Evolutionary conservation across 2,888 invertebrate species (phyloP).

Genomic region (Tenodera sinensis): DNA sequence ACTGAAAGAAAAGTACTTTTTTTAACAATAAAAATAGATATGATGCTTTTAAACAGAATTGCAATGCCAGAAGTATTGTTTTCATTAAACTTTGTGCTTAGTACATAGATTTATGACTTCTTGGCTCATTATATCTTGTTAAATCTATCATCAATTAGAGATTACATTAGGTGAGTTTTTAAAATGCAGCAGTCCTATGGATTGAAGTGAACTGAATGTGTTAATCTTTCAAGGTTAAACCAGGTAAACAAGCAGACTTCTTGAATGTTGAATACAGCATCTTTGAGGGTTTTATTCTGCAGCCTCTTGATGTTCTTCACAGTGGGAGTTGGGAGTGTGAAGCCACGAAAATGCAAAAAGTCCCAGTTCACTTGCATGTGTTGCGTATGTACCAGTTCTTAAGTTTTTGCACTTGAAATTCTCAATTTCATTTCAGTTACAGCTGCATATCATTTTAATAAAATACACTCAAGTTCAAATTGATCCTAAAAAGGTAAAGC

Average conservation of each 20-base stretch:
- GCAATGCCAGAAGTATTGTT: too few relatives aligned
- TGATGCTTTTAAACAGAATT: too few relatives aligned
- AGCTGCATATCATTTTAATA: background rate
- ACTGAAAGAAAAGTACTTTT: too few relatives aligned
- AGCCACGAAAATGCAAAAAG: constrained; percentile 34
- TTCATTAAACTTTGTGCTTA: too few relatives aligned
- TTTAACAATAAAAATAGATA: too few relatives aligned
- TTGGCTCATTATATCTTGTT: too few relatives aligned
- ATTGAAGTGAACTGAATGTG: constrained; percentile 18
- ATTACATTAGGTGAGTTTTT: background rate
- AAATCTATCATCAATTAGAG: too few relatives aligned
- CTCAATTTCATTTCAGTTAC: background rate
- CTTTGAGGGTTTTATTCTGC: constrained; percentile 47
- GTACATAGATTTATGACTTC: too few relatives aligned
- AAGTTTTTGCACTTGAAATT: background rate
- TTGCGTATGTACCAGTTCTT: background rate
- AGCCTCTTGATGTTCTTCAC: constrained; percentile 40
- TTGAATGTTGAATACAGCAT: constrained; percentile 42
- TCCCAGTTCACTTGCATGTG: background rate
- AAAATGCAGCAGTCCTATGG: background rate
- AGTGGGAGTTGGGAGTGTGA: constrained; percentile 38
- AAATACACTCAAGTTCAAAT: background rate
- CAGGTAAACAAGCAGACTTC: constrained; percentile 24
- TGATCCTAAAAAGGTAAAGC: background rate
- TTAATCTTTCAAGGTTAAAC: background rate